Percentiles rank a stretch among this genome's conserved stretches.
Conservation (phyloP, 2,888 invertebrate genomes). For the Bembecia ichneumoniformis region DNA sequence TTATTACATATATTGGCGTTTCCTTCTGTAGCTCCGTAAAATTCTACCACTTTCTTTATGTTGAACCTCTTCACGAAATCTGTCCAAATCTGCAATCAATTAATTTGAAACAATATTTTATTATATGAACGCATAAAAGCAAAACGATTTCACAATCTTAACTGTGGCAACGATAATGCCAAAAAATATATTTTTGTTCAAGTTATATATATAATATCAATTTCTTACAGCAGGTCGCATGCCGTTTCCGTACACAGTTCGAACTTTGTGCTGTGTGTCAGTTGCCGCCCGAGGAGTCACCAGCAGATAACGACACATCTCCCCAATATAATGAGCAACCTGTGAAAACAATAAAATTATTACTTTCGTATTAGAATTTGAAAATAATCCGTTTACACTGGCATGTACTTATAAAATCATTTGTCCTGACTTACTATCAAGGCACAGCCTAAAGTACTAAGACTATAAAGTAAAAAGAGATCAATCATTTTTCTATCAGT, state of each 20-base stretch:
- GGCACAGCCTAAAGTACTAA: too few species aligned
- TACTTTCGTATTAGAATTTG: too few species aligned
- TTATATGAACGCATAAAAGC: not conserved
- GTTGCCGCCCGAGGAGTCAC: conserved; percentile 78
- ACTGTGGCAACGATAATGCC: not conserved
- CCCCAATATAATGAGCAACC: conserved; percentile 92
- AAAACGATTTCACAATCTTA: not conserved
- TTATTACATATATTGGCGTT: conserved; percentile 92
- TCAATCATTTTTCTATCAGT: too few species aligned
- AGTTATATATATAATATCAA: too few species aligned
- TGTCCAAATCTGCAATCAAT: conserved; percentile 83
- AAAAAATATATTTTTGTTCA: not conserved
- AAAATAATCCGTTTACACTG: too few species aligned
- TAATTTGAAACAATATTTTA: not conserved
- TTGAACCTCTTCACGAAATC: conserved; percentile 91
- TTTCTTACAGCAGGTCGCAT: conserved; percentile 78
- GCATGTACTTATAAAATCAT: too few species aligned
- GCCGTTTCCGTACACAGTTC: conserved; percentile 94
- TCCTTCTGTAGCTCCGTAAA: conserved; percentile 98
- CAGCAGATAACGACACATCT: conserved; percentile 90
- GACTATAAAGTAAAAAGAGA: too few species aligned
- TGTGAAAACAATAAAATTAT: conserved; percentile 41
- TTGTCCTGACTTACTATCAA: too few species aligned
- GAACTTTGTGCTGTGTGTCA: conserved; percentile 82
- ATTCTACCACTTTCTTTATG: conserved; percentile 89